phyloP scores from a whole-genome alignment of 2,888 invertebrate genomes.

The Eupeodes latifasciatus region DNA sequence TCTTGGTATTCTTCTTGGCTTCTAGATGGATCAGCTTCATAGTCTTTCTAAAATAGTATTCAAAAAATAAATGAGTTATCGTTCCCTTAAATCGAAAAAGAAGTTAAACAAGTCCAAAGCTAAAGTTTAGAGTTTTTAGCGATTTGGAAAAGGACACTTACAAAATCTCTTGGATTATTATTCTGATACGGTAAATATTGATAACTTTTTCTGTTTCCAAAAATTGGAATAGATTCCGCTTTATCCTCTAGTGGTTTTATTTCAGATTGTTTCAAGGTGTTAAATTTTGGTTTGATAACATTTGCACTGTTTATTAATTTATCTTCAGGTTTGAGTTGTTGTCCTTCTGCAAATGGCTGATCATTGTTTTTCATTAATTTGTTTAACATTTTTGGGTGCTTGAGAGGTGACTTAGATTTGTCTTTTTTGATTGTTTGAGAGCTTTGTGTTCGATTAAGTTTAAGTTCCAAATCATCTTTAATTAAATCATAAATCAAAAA shows the following conservation, averaged over 20 bases:
- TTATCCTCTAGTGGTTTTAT: slow-evolving; percentile 43
- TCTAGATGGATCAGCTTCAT: slow-evolving; percentile 78
- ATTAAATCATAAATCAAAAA: neutral
- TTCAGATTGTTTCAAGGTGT: slow-evolving; percentile 31
- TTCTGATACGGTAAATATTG: slow-evolving; percentile 67
- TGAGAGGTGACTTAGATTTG: slow-evolving; percentile 80
- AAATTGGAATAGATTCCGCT: slow-evolving; percentile 27
- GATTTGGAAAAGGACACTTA: slow-evolving; percentile 52
- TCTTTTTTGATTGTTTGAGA: slow-evolving; percentile 79
- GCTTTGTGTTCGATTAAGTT: slow-evolving; percentile 84
- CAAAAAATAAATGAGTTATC: neutral
- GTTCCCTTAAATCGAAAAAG: too few species aligned
- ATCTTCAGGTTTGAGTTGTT: slow-evolving; percentile 58
- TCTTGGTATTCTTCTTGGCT: slow-evolving; percentile 82
- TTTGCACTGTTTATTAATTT: slow-evolving; percentile 43
- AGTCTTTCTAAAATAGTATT: slow-evolving; percentile 79
- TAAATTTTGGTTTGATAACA: slow-evolving; percentile 20
- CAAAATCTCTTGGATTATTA: slow-evolving; percentile 72
- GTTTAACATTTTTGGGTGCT: slow-evolving; percentile 84
- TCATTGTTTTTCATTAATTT: slow-evolving; percentile 81
- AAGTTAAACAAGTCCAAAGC: too few species aligned
- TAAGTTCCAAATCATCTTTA: slow-evolving; percentile 82
- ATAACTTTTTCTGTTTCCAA: slow-evolving; percentile 40
- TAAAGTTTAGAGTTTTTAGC: too few species aligned
- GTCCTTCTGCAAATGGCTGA: slow-evolving; percentile 76